Conservation (phyloP, 2,113 vertebrate genomes). For the Castor canadensis region DNA sequence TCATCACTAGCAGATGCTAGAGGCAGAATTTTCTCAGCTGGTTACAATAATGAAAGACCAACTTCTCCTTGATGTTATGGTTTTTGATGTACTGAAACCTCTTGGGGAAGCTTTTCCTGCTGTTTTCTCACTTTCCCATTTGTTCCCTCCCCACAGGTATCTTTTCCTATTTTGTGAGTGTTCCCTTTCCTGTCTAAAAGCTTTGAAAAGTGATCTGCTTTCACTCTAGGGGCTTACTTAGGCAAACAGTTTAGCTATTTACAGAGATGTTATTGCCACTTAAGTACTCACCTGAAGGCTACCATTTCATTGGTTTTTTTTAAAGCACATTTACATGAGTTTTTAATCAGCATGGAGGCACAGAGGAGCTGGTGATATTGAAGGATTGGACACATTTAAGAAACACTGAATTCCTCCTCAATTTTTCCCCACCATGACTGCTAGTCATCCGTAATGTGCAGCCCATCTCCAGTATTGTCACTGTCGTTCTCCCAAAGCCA, state of each 20-base stretch:
- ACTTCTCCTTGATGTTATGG: slow-evolving; percentile 64
- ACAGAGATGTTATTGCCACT: background rate
- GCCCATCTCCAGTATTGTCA: background rate
- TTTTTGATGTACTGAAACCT: slow-evolving; percentile 51
- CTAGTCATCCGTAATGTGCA: background rate
- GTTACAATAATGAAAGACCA: slow-evolving; percentile 78
- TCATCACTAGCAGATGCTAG: slow-evolving; percentile 58
- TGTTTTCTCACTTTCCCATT: slow-evolving; percentile 75
- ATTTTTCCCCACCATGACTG: background rate
- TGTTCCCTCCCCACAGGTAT: slow-evolving; percentile 71
- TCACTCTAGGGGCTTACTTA: slow-evolving; percentile 4
- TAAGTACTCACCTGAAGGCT: background rate
- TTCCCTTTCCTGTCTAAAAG: slow-evolving; percentile 59
- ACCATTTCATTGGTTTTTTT: slow-evolving; percentile 4
- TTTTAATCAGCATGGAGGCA: slow-evolving; percentile 25
- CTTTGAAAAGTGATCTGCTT: slow-evolving; percentile 57
- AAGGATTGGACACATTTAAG: background rate
- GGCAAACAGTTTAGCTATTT: slow-evolving; percentile 38
- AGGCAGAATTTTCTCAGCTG: slow-evolving; percentile 73
- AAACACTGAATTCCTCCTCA: background rate
- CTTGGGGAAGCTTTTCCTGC: slow-evolving; percentile 50
- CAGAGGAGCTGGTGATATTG: background rate
- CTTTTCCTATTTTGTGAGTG: slow-evolving; percentile 61
- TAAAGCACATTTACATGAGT: background rate
- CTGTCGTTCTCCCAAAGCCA: background rate